Conservation (phyloP, 2,113 vertebrate species). For the Dipodomys spectabilis region DNA sequence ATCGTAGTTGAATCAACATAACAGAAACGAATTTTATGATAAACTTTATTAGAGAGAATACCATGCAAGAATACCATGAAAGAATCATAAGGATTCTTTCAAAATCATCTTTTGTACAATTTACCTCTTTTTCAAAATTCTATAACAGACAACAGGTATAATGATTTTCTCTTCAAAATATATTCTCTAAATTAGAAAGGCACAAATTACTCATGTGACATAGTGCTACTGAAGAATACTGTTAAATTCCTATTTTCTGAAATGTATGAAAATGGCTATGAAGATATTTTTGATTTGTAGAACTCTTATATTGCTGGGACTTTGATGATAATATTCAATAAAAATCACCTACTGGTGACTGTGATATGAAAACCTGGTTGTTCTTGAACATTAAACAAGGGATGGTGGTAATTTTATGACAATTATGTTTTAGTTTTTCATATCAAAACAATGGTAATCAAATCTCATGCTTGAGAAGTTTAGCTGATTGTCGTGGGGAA, state of each 20-base stretch:
- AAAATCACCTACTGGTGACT: conserved; percentile 35
- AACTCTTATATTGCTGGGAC: background rate
- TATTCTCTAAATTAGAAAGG: background rate
- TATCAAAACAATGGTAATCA: conserved; percentile 58
- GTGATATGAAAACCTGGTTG: conserved; percentile 38
- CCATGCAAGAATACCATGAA: no score
- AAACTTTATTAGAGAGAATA: background rate
- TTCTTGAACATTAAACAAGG: conserved; percentile 34
- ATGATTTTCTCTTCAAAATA: background rate
- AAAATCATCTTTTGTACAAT: background rate
- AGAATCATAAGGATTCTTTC: background rate
- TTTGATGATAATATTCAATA: conserved; percentile 31
- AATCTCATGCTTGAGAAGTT: conserved; percentile 54
- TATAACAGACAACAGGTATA: background rate
- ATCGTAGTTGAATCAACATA: background rate
- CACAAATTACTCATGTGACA: background rate
- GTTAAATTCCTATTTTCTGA: background rate
- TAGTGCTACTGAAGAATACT: background rate
- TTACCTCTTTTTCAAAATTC: background rate
- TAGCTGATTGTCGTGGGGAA: background rate
- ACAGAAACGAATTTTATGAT: background rate
- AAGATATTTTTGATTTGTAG: background rate
- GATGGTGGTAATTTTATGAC: conserved; percentile 51
- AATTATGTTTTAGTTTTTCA: conserved; percentile 26
- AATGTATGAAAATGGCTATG: background rate